These are phyloP conservation scores for Nyctibius bracteatus DNA, from an alignment of 2,113 vertebrate genomes.

Conservation along the genomic window DNA sequence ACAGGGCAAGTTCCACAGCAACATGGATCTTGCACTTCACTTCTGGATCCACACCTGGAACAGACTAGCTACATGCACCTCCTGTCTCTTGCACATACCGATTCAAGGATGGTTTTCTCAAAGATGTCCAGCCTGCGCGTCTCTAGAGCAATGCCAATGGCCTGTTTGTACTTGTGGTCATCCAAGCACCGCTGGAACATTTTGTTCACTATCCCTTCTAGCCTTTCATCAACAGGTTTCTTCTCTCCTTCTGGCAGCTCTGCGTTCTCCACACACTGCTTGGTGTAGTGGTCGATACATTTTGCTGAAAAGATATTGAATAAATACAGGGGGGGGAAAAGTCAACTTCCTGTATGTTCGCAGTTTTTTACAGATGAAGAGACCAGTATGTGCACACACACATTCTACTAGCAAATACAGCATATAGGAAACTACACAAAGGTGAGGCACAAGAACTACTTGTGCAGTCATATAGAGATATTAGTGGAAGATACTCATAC, in stretches of 20 bases:
- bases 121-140: conserved; percentile 94
- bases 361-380: neutral
- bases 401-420: neutral
- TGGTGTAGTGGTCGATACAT: conserved; percentile 98
- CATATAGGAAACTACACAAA: neutral
- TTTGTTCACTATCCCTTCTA: conserved; percentile 98
- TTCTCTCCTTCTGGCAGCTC: conserved; percentile 92
- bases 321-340: neutral
- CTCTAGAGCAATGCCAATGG: conserved; percentile 94
- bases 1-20: neutral
- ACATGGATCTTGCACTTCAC: neutral
- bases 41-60: neutral
- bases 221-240: conserved; percentile 90
- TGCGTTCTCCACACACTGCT: conserved; percentile 94
- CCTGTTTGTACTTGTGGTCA: conserved; percentile 98
- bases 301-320: conserved; percentile 80
- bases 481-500: neutral
- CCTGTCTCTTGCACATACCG: conserved; percentile 66
- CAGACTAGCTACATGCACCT: neutral
- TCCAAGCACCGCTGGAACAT: conserved; percentile 98
- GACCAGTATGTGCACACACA: neutral
- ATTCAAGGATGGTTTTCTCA: conserved; percentile 93
- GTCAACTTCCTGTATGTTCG: neutral
- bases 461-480: neutral
- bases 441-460: neutral